A percentile compares a stretch with the other conserved stretches of the same genome.
Conservation (phyloP, 2,888 invertebrate genomes). For the Eupithecia tripunctaria region DNA sequence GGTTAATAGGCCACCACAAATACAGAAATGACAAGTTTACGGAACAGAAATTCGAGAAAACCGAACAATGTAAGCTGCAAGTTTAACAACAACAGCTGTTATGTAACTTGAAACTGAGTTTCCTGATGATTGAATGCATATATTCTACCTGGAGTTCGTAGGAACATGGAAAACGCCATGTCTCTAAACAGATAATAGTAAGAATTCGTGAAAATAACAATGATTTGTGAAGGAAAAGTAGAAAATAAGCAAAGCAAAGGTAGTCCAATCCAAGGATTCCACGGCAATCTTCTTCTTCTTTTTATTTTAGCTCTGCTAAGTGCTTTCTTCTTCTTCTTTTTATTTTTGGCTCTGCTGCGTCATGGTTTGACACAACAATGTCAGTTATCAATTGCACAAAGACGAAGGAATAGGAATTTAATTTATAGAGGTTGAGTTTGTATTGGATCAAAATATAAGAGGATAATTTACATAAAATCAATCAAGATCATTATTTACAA, state of each 20-base stretch:
- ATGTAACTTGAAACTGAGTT: constrained; percentile 72
- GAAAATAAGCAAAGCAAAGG: neutral
- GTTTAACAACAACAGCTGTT: constrained; percentile 56
- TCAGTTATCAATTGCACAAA: no score
- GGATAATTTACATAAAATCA: no score
- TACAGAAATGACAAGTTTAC: neutral
- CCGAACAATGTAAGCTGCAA: neutral
- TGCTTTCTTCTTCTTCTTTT: no score
- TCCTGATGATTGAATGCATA: constrained; percentile 23
- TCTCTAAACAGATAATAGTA: constrained; percentile 12
- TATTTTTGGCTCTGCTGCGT: no score
- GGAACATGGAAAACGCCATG: constrained; percentile 78
- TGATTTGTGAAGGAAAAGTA: neutral
- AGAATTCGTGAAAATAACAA: neutral
- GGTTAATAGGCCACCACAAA: neutral
- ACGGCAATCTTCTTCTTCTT: no score
- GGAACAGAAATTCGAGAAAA: neutral
- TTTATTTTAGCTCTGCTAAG: no score
- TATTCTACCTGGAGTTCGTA: constrained; percentile 70
- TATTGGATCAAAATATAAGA: no score
- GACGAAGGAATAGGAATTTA: no score
- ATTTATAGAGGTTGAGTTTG: no score
- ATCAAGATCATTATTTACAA: no score
- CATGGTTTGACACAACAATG: no score
- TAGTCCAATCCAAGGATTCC: no score